Evolutionary conservation across 2,113 vertebrate species (phyloP).

Genomic region (Labeo rohita): DNA sequence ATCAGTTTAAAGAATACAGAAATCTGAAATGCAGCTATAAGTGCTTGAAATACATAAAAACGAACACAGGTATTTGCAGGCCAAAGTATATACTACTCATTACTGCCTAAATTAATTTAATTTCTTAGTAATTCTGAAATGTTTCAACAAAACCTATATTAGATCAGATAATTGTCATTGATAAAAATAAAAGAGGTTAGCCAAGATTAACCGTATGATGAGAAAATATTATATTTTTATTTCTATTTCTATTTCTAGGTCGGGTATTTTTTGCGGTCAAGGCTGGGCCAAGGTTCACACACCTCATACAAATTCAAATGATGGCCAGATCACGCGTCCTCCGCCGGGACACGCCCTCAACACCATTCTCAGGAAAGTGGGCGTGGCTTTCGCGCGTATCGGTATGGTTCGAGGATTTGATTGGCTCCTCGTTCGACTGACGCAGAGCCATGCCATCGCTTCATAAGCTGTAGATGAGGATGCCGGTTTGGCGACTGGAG

Average conservation of each 20-base stretch:
- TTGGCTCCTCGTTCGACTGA: constrained; percentile 71
- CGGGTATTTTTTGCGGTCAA: neutral
- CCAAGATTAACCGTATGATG: neutral
- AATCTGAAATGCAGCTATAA: neutral
- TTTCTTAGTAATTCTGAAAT: neutral
- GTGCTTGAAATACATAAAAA: neutral
- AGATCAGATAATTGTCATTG: neutral
- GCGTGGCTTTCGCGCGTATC: constrained; percentile 54
- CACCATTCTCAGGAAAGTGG: constrained; percentile 60
- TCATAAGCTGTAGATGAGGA: constrained; percentile 55
- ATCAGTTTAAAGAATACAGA: neutral
- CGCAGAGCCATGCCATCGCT: constrained; percentile 69
- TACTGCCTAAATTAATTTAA: too few relatives aligned
- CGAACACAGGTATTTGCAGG: neutral
- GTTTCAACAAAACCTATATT: neutral
- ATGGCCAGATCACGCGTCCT: constrained; percentile 71
- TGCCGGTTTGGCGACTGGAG: constrained; percentile 19
- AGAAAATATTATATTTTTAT: neutral
- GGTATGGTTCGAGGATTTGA: constrained; percentile 51
- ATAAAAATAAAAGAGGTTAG: neutral
- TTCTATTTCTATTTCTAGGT: neutral
- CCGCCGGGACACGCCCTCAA: constrained; percentile 50
- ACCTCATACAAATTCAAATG: neutral
- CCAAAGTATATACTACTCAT: neutral
- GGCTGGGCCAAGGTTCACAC: neutral